These are phyloP conservation scores for Rynchops niger DNA, from an alignment of 2,113 vertebrate species.

Conservation along the genomic window DNA sequence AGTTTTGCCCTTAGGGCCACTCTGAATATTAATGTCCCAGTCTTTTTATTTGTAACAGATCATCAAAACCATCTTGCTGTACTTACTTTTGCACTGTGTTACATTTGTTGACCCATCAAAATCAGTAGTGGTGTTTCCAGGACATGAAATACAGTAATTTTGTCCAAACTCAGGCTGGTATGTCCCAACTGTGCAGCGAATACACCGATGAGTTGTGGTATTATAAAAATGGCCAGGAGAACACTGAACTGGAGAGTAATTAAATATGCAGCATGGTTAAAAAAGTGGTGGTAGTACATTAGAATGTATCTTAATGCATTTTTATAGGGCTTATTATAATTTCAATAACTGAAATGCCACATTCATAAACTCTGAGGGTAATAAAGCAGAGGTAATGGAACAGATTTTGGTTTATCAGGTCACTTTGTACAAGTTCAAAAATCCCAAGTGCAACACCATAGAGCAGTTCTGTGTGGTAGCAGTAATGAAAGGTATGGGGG, in stretches of 20 bases:
- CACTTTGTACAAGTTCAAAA: neutral
- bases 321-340: neutral
- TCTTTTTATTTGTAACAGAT: neutral
- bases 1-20: neutral
- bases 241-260: conserved; percentile 85
- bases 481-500: neutral
- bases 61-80: neutral
- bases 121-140: conserved; percentile 95
- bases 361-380: neutral
- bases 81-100: conserved; percentile 96
- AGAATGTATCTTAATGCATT: neutral
- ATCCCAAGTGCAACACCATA: neutral
- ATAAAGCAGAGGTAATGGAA: neutral
- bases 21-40: neutral
- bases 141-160: conserved; percentile 90
- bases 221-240: conserved; percentile 97
- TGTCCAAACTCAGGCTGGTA: conserved; percentile 95
- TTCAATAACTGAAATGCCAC: neutral
- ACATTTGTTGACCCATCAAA: conserved; percentile 95
- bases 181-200: conserved; percentile 87
- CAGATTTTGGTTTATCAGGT: neutral
- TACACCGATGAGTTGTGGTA: conserved; percentile 92
- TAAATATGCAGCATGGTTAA: neutral
- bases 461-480: neutral
- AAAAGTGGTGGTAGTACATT: neutral